Conservation (phyloP, 2,113 vertebrate species). For the Rhinolophus sinicus region DNA sequence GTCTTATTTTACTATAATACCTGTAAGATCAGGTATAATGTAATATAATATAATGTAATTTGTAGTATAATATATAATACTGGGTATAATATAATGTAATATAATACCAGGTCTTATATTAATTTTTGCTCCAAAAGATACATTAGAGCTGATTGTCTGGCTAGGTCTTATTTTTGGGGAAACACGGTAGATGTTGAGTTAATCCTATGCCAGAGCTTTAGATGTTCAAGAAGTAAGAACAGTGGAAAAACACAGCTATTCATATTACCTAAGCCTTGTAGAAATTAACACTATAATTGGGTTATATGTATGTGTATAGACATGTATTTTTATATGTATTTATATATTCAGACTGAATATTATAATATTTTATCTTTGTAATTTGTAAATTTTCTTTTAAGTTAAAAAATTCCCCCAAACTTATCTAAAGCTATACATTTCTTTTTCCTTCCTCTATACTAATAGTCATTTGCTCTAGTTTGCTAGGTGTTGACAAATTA, state of each 20-base stretch:
- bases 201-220: background rate
- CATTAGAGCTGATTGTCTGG: too few species aligned
- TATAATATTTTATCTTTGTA: background rate
- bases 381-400: background rate
- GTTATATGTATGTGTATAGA: background rate
- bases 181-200: background rate
- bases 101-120: too few species aligned
- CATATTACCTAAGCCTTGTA: background rate
- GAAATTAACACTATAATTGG: background rate
- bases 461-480: constrained; percentile 83
- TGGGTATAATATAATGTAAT: too few species aligned
- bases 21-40: too few species aligned
- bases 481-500: constrained; percentile 96
- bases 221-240: background rate
- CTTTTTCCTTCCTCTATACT: background rate
- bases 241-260: background rate
- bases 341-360: background rate
- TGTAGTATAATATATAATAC: too few species aligned
- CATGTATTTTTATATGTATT: background rate
- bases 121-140: too few species aligned
- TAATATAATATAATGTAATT: too few species aligned
- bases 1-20: too few species aligned
- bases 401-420: background rate
- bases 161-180: too few species aligned
- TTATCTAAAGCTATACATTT: background rate